Base-by-base conservation (phyloP, 2,888 invertebrate genomes). In the Orthonevra nobilis region DNA sequence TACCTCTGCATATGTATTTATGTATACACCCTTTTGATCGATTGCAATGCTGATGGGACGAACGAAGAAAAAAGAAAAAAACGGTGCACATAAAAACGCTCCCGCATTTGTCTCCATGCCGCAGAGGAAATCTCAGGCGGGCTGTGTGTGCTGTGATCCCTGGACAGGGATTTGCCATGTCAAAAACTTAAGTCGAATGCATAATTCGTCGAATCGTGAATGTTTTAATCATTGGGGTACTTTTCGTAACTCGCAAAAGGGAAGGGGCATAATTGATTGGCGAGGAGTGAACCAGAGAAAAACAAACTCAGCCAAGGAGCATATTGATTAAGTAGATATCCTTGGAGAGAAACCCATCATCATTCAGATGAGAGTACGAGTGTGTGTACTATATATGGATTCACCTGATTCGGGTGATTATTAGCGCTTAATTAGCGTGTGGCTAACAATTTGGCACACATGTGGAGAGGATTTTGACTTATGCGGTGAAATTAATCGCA, bases 141-240 rank as follows among this genome's bases (percentile, higher is more conserved):
- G 23, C 5, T 23, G 3, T 23, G 23, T 23, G 23, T 23, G n/a
- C 38, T 40, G 40, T 64, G 77, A 72, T 77, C 77, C 77, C 77
- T 60, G 52, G 52, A 61, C 68, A 68, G 73, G 79, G 73, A 79
- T 68, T 79, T 66, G 73, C 42, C 66, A 42, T 79, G 73, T 79
- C 73, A 73, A 79, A 73, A 79, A 79, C 79, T 79, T 79, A 79
- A 79, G 79, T 72, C 79, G 73, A 73, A 79, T 79, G 79, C 79
- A 79, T 79, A 79, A 79, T 73, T 68, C 79, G 44, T 66, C 60
- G 72, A 72, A 54, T 79, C 48, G 73, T 79, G 73, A 73, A 73
- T 73, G 48, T 56, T 73, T 68, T 73, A 68, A 79, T 79, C 79
- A 73, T 58, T 38, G 50, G n/a, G 14, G n/a, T n/a, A n/a, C n/a